Base-by-base conservation (phyloP, 2,888 invertebrate species). In the Pristionchus entomophagus region DNA sequence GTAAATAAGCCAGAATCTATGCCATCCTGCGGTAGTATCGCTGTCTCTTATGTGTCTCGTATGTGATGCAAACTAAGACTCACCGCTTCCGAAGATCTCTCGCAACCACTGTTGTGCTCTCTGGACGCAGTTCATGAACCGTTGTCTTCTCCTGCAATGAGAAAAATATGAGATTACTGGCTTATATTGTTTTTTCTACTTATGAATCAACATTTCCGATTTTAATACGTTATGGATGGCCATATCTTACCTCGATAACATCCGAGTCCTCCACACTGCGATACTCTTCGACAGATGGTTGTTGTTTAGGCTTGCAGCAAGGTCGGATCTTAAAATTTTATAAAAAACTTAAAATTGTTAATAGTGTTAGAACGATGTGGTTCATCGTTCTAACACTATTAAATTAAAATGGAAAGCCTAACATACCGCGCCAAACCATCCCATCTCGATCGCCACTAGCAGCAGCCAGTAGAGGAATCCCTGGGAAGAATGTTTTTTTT, bases 391-490 rank as follows among this genome's bases (percentile, higher is more conserved):
- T n/a, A n/a, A n/a, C n/a, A n/a, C n/a, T n/a, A n/a, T n/a, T 29
- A 22, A 59, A 4, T 62, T 32, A 10, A 22, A 38, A 59, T 5
- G 49, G 32, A 38, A 26, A 2, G n/a, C 32, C 8, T 6, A 62
- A 26, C 53, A 53, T 56, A 38, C 78, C 78, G 19, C 53, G 26
- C 26, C 69, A n/a, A 88, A 80, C 77, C 77, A 88, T 51, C 86
- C 83, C 5, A 12, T 5, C 12, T 84, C 83, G 19, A 84, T 84
- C 5, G 32, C 17, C 22, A 49, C n/a, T 4, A 84, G 29, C n/a
- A 45, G 19, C 10, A 45, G 12, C 83, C 83, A 89, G 73, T 86
- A 89, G 53, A 89, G 51, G 35, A 89, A 88, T 17, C 89, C 89
- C 86, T 89, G 65, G 4, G 49, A 59, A 69, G 10, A 6, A 41